A percentile compares a stretch with the other conserved stretches of the same genome.
These are phyloP conservation scores for Drosophila merina DNA, from an alignment of 2,888 invertebrate genomes.

Conservation along the genomic window DNA sequence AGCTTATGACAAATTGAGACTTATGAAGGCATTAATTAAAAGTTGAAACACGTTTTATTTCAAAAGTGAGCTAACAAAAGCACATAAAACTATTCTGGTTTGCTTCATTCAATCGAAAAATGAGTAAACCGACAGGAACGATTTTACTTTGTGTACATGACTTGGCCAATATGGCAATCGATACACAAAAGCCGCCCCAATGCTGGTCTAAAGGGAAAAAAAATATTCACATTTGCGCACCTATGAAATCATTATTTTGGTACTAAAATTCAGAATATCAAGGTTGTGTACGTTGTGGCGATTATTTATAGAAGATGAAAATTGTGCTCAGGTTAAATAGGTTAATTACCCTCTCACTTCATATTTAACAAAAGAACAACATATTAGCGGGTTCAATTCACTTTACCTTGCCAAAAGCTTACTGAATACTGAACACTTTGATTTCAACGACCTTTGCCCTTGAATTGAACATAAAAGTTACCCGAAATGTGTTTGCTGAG, in stretches of 20 bases:
- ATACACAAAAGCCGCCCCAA: constrained; percentile 19
- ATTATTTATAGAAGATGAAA: constrained; percentile 20
- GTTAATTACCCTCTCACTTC: constrained; percentile 1
- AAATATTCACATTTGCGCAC: constrained; percentile 1
- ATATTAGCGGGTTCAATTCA: neutral
- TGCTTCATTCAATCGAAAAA: constrained; percentile 7
- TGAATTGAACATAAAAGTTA: constrained; percentile 19
- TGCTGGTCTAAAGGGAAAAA: neutral
- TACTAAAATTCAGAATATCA: constrained; percentile 11
- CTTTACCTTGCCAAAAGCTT: neutral
- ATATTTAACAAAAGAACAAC: neutral
- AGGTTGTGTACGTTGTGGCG: constrained; percentile 30
- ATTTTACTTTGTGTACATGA: constrained; percentile 28
- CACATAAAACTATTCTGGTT: constrained; percentile 20
- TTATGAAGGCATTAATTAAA: constrained; percentile 19
- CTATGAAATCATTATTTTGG: constrained; percentile 12
- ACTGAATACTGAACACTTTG: constrained; percentile 5
- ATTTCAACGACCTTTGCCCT: constrained; percentile 34
- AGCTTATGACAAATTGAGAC: constrained; percentile 9
- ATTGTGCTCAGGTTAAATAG: constrained; percentile 1
- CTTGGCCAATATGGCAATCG: constrained; percentile 11
- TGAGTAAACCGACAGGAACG: constrained; percentile 11
- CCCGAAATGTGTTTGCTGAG: constrained; percentile 15
- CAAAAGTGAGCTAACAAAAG: constrained; percentile 18
- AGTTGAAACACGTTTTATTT: constrained; percentile 50